Conservation (phyloP, 2,888 invertebrate genomes). For the Cepaea hortensis region DNA sequence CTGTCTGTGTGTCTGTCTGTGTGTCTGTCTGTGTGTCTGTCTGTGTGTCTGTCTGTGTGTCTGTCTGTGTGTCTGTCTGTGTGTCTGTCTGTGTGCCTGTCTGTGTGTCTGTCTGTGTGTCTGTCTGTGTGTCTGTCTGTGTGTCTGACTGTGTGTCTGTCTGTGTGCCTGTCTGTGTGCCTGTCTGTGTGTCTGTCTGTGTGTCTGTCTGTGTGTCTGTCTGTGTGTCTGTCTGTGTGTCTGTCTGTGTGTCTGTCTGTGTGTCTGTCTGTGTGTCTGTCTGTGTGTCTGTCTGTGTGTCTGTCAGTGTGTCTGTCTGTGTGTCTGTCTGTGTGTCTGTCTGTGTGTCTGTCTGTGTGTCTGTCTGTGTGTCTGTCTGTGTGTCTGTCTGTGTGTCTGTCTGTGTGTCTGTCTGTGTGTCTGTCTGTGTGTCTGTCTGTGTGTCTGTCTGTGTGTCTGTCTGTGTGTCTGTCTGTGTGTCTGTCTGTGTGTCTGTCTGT, state of each 20-base stretch:
- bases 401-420: background rate
- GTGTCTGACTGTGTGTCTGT: background rate
- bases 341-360: background rate
- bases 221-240: background rate
- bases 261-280: background rate
- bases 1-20: no score
- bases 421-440: no score
- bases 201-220: background rate
- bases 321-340: background rate
- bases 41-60: background rate
- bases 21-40: background rate
- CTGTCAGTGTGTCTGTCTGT: background rate
- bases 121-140: no score
- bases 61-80: background rate
- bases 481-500: no score
- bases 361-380: background rate
- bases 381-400: background rate
- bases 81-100: no score
- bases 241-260: background rate
- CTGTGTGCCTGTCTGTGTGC: no score
- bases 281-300: background rate
- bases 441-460: no score
- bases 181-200: no score
- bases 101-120: no score
- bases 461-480: no score